Base-by-base conservation (phyloP, 2,888 invertebrate genomes). In the Pseudococcus viburni region DNA sequence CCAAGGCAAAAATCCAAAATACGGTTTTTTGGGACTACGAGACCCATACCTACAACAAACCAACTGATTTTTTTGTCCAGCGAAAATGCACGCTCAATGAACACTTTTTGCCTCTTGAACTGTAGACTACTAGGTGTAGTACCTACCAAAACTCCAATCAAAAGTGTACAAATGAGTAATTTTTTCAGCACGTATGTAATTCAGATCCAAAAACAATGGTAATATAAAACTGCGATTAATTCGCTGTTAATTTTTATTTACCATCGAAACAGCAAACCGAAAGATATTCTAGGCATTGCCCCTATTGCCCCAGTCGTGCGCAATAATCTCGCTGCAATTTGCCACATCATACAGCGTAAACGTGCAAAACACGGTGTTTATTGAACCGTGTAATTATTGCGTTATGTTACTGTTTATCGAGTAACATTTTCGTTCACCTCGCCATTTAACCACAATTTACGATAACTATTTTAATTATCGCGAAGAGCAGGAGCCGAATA, bases 391-490 rank as follows among this genome's bases (percentile, higher is more conserved):
- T 77, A 77, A 77, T 77, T 77, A 15, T 77, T 17, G 33, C 33
- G 39, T 77, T 77, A 42, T 15, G 39, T 77, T 77, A 42, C n/a
- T 64, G 64, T 64, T 64, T 64, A 19, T 64, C 12, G 64, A 64
- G 9, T 64, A 64, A 22, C 64, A 64, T 64, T 64, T 64, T 64
- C 64, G 22, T 64, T 64, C 64, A 64, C 22, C 64, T 64, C 64
- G 39, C 17, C 39, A 77, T 77, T 77, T 77, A 39, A 39, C 17
- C 39, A n/a, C 77, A 42, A 77, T 77, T 77, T 77, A 77, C 77
- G 64, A 64, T 64, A 64, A 64, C 64, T 22, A 64, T 77, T 77
- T 77, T 77, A 77, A 39, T 77, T 42, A 42, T 77, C 39, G 77
- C 17, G n/a, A 77, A 22, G 22, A 64, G 22, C 64, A 6, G 33